Percentiles rank a stretch among this genome's conserved stretches.
Evolutionary conservation across 2,888 invertebrate species (phyloP).

Genomic region (Aspidiotus rigidus): DNA sequence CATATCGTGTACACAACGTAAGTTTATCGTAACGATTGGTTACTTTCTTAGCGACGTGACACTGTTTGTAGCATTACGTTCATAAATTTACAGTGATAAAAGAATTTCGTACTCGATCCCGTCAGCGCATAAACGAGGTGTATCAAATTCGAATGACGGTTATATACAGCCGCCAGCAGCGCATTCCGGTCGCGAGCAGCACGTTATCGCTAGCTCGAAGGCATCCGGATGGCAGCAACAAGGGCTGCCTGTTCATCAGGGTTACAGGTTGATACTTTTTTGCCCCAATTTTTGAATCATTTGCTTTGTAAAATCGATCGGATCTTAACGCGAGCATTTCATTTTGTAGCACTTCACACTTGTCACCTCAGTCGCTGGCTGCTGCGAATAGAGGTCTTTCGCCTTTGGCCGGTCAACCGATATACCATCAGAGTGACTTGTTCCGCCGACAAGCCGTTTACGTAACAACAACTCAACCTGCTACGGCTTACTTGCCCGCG

Average conservation of each 20-base stretch:
- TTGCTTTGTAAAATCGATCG: neutral
- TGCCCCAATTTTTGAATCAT: neutral
- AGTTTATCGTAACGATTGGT: conserved; percentile 4
- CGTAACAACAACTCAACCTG: conserved; percentile 54
- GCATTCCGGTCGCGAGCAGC: conserved; percentile 46
- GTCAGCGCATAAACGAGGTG: conserved; percentile 43
- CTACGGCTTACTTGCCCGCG: conserved; percentile 45
- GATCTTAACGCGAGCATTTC: neutral
- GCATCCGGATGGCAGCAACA: conserved; percentile 43
- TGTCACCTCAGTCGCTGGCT: conserved; percentile 47
- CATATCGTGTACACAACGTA: conserved; percentile 46
- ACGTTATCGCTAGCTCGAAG: conserved; percentile 49
- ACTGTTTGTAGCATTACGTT: neutral
- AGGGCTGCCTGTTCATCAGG: conserved; percentile 46
- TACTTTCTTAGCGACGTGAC: neutral
- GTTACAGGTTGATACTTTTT: conserved; percentile 44
- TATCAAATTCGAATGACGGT: conserved; percentile 37
- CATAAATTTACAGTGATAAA: conserved; percentile 45
- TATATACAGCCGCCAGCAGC: conserved; percentile 41
- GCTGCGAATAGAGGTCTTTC: conserved; percentile 39
- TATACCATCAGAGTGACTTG: conserved; percentile 55
- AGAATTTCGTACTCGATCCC: conserved; percentile 52
- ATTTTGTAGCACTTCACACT: conserved; percentile 42
- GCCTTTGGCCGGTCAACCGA: conserved; percentile 50
- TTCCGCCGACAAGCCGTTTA: conserved; percentile 59